These are phyloP conservation scores for Sminthopsis crassicaudata DNA, from an alignment of 2,113 vertebrate species.

Conservation along the genomic window DNA sequence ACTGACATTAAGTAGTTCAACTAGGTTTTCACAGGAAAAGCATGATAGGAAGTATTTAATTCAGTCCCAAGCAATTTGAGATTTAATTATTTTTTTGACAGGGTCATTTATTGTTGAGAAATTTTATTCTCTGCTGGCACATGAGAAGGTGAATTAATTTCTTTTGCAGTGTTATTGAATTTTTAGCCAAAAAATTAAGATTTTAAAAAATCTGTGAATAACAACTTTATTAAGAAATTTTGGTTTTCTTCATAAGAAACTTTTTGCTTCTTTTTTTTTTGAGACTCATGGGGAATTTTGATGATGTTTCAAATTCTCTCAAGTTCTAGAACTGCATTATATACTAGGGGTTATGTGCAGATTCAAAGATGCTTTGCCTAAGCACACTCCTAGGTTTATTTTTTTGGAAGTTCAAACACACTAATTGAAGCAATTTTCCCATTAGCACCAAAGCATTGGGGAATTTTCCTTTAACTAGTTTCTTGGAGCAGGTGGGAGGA, in stretches of 20 bases:
- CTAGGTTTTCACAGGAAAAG: not conserved
- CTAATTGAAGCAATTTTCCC: slow-evolving; percentile 45
- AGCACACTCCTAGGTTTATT: slow-evolving; percentile 36
- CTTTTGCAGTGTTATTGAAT: not conserved
- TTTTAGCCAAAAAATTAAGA: slow-evolving; percentile 34
- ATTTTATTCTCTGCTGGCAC: not conserved
- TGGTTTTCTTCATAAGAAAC: slow-evolving; percentile 5
- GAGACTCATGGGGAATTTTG: slow-evolving; percentile 8
- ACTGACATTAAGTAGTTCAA: not conserved
- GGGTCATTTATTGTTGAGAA: not conserved
- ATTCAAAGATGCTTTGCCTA: slow-evolving; percentile 38
- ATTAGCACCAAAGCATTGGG: slow-evolving; percentile 26
- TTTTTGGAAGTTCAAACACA: slow-evolving; percentile 47
- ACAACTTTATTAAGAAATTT: slow-evolving; percentile 33
- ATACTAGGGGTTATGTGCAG: slow-evolving; percentile 36
- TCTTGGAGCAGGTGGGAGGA: slow-evolving; percentile 52
- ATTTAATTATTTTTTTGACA: slow-evolving; percentile 13
- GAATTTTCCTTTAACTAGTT: slow-evolving; percentile 7
- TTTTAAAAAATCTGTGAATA: slow-evolving; percentile 1
- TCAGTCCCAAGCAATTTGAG: not conserved
- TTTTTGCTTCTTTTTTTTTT: not conserved
- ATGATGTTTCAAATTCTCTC: slow-evolving; percentile 36
- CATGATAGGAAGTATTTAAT: not conserved
- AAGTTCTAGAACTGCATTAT: slow-evolving; percentile 19
- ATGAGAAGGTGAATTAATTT: not conserved